Evolutionary conservation across 1,140 invertebrate genomes (phyloP), one percentile per base, ranked within the genome.

Genomic region (Ceratitis capitata): DNA sequence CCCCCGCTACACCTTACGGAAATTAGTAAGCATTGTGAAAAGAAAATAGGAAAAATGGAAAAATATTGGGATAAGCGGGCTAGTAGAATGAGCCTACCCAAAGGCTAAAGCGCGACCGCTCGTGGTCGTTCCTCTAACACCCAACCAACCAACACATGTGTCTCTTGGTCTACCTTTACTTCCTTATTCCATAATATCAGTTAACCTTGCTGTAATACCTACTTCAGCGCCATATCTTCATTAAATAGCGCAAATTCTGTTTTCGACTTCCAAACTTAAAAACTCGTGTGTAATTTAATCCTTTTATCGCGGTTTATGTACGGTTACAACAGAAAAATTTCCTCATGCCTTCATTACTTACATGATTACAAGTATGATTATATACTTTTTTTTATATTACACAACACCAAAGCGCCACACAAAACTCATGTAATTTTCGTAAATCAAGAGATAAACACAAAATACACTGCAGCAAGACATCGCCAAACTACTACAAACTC

Each of bases 381-480:
- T 78, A 47, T 10, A 78, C n/a, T 45, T 78, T 78, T 78, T 39
- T 78, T n/a, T n/a, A n/a, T 45, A 78, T 45, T 78, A 78, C n/a
- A n/a, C n/a, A n/a, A n/a, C n/a, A n/a, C 69, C 69, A 45, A 9
- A 78, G 23, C 39, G 39, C 69, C 69, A 78, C 69, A 78, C 39
- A 78, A 78, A 78, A 78, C 19, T 78, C 69, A 23, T 45, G 69
- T 78, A 78, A 78, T 78, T 78, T 78, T 78, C 69, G 69, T 78
- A 78, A 78, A 78, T 78, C 69, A 78, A 45, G 19, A 78, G 69
- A 78, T 78, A 78, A 78, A 78, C 69, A 78, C n/a, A n/a, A n/a
- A 78, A 78, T 45, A 78, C 69, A 47, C 45, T 78, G 69, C 69
- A 78, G 19, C 69, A 78, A 78, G 39, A 78, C 39, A 78, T 23